Base-by-base conservation (phyloP, 2,113 vertebrate species). In the Maylandia zebra region DNA sequence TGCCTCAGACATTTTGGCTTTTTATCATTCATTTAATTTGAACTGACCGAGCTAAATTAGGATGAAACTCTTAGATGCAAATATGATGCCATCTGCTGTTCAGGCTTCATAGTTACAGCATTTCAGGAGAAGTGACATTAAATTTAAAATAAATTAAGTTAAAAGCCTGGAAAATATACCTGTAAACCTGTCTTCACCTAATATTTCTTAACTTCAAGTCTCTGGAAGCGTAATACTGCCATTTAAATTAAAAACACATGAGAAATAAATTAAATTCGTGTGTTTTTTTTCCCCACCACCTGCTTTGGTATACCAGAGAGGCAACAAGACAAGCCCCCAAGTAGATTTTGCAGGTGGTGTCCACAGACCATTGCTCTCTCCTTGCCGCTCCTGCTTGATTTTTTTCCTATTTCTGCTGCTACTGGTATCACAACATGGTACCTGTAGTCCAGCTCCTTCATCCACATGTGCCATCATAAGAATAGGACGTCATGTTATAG, bases 71-170 rank as follows among this genome's bases (percentile, higher is more conserved):
- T 64, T 32, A 56, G 7, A 53, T 56, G 55, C 13, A 5, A 11
- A 30, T n/a, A 16, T 90, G 84, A 81, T 88, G 86, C 94, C 93
- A 64, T 24, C 94, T 95, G 85, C 81, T 93, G 94, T 32, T 86
- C 36, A 82, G 50, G 9, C 10, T 19, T 32, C 7, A 0, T n/a
- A 83, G 78, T 56, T 81, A 56, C 78, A 81, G 34, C 10, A 32
- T 32, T 38, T 55, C 6, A 56, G 0, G 19, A 55, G 50, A 22
- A 36, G 71, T 30, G 6, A 76, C 24, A 27, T 17, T 1, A 48
- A 27, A 43, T 71, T 24, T 24, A 43, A 43, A 71, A 71, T 10
- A 71, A 71, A 71, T 17, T 32, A 61, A 30, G 27, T 61, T 32
- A 66, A 66, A 38, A 38, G 10, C 61, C 17, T 38, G 32, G 17